phyloP scores from a whole-genome alignment of 1,140 invertebrate genomes.

The Drosophila ironensis region DNA sequence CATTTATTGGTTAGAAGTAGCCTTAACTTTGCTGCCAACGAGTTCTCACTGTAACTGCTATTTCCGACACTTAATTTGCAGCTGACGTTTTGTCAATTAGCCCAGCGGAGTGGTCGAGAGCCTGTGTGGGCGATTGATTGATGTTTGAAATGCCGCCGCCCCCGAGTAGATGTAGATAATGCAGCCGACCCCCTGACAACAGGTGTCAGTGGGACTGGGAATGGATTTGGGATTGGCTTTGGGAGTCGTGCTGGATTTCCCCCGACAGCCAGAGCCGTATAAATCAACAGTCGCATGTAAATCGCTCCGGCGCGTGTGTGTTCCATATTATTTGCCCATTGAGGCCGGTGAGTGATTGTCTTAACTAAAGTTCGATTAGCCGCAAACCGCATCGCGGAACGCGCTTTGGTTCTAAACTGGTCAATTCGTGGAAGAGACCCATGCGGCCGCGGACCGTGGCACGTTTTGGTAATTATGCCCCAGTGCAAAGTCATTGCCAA shows the following conservation, averaged over 20 bases:
- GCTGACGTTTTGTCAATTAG: slow-evolving; percentile 72
- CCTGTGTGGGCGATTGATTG: slow-evolving; percentile 67
- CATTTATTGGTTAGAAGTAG: background rate
- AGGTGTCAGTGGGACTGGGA: slow-evolving; percentile 29
- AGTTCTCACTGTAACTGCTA: slow-evolving; percentile 21
- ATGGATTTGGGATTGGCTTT: slow-evolving; percentile 3
- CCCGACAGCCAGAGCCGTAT: slow-evolving; percentile 48
- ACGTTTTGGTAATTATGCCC: slow-evolving; percentile 72
- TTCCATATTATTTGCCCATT: slow-evolving; percentile 60
- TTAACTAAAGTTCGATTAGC: slow-evolving; percentile 19
- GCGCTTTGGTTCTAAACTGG: slow-evolving; percentile 16
- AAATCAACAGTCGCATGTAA: slow-evolving; percentile 58
- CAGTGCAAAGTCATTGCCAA: slow-evolving; percentile 32
- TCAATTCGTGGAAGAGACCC: slow-evolving; percentile 32
- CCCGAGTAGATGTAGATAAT: slow-evolving; percentile 1
- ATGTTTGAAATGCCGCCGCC: slow-evolving; percentile 52
- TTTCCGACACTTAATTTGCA: slow-evolving; percentile 60
- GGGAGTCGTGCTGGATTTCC: slow-evolving; percentile 54
- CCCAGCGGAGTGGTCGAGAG: slow-evolving; percentile 22
- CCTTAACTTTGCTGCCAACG: too few species aligned
- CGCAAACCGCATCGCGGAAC: background rate
- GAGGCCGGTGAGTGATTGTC: slow-evolving; percentile 18
- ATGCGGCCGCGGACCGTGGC: slow-evolving; percentile 53
- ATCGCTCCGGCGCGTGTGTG: slow-evolving; percentile 52
- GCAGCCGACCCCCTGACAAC: slow-evolving; percentile 15